Base-by-base conservation (phyloP, 2,113 vertebrate genomes). In the Gobius niger region DNA sequence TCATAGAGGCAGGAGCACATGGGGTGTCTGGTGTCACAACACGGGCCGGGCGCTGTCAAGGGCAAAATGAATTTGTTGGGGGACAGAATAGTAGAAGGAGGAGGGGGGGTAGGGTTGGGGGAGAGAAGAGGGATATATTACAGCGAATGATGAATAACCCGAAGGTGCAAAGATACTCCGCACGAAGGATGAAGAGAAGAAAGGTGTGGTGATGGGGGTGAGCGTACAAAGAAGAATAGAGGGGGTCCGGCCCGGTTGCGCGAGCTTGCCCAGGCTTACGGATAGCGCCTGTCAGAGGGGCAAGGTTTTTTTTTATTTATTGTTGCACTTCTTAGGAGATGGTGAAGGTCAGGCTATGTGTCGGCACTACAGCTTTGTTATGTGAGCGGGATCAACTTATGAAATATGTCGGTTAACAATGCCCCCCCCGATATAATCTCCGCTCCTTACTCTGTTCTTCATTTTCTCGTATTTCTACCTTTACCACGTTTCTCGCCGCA, bases 241-340 rank as follows among this genome's bases (percentile, higher is more conserved):
- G 83, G 82, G 80, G 81, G 79, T 70, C 83, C 73, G 75, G 54
- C 51, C 80, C 77, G 69, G 50, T 72, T 80, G 77, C 65, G 16
- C 24, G 52, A 68, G 65, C 82, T 81, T 71, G 83, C 82, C 67
- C 71, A 70, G 67, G 78, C 54, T 81, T 89, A 82, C 64, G 70
- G 82, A 91, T 91, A 91, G 88, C 72, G 63, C 62, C 83, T 93
- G 91, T 94, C 89, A 93, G 89, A 83, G 47, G 78, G 65, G 65
- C 69, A 86, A 75, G 78, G 82, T 91, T 91, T 92, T 92, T 92
- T 90, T 90, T 92, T 93, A 93, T 92, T 93, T 92, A 92, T 92
- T 87, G 89, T 89, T 80, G 68, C 76, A 86, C 89, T 92, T 84
- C 87, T 91, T 91, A 89, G 90, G 90, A 91, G 89, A 92, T 91